phyloP scores from a whole-genome alignment of 2,113 vertebrate species.

The Reinhardtius hippoglossoides region DNA sequence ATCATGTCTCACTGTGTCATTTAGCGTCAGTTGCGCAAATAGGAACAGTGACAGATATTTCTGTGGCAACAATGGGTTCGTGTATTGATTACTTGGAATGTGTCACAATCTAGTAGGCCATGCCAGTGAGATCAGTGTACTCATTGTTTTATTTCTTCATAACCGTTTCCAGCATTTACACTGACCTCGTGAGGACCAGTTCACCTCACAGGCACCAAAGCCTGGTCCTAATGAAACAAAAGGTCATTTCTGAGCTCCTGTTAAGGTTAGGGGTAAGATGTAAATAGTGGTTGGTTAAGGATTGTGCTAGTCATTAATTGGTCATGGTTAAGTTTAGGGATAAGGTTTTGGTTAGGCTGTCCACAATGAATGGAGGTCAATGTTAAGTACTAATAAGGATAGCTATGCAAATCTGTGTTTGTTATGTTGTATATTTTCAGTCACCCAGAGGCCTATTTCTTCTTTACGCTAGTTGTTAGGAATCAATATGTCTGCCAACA shows the following conservation, averaged over 20 bases:
- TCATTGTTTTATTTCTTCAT: not conserved
- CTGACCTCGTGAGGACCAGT: not conserved
- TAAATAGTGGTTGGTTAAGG: no score
- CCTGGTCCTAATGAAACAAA: no score
- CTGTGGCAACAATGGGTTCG: conserved; percentile 32
- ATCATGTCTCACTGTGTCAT: conserved; percentile 3
- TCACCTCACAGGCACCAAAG: no score
- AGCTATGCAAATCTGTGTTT: not conserved
- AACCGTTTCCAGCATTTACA: not conserved
- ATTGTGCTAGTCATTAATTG: no score
- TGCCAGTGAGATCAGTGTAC: conserved; percentile 15
- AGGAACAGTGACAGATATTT: conserved; percentile 30
- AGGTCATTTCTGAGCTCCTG: no score
- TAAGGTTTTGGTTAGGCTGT: not conserved
- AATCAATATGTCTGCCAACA: conserved; percentile 46
- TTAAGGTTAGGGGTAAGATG: no score
- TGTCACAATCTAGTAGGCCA: conserved; percentile 56
- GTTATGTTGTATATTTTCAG: conserved; percentile 5
- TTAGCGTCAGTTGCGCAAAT: conserved; percentile 3
- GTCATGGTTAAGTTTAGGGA: not conserved
- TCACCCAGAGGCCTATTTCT: conserved; percentile 16
- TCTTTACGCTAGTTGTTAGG: not conserved
- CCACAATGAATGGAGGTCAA: not conserved
- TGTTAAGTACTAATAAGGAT: not conserved
- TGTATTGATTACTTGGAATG: conserved; percentile 52